phyloP scores from a whole-genome alignment of 2,113 vertebrate species.

The Ciconia boyciana region DNA sequence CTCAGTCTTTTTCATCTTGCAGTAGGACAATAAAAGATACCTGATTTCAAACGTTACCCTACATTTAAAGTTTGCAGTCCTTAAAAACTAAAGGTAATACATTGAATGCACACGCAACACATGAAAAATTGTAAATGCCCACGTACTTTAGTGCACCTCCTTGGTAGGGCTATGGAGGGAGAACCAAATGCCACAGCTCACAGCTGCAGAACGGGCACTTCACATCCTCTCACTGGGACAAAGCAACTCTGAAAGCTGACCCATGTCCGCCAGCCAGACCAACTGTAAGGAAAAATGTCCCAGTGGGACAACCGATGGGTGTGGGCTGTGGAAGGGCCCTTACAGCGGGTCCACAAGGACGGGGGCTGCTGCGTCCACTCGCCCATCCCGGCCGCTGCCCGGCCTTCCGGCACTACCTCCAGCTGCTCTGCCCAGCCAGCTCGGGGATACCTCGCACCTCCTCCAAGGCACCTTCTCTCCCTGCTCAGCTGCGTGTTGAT shows the following conservation, averaged over 20 bases:
- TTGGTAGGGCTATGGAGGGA: fast-evolving
- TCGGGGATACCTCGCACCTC: not conserved
- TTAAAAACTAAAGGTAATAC: not conserved
- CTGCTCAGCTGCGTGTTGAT: not conserved
- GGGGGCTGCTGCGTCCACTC: not conserved
- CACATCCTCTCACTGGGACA: not conserved
- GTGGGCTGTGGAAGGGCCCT: not conserved
- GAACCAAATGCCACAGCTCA: not conserved
- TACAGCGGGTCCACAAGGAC: not conserved
- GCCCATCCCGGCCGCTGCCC: no score
- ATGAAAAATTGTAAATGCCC: not conserved
- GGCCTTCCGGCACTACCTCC: not conserved
- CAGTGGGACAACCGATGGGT: fast-evolving
- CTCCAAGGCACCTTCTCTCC: not conserved
- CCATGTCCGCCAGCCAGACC: fast-evolving
- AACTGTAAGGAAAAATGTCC: not conserved
- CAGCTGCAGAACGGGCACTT: not conserved
- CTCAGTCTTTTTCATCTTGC: not conserved
- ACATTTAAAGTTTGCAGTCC: not conserved
- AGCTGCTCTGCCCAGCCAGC: not conserved
- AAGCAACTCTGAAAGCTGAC: not conserved
- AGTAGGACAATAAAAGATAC: not conserved
- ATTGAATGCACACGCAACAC: not conserved
- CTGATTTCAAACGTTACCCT: not conserved
- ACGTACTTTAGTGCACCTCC: fast-evolving